Conservation (phyloP, 2,797 vertebrate species). For the Thripadectes ignobilis region DNA sequence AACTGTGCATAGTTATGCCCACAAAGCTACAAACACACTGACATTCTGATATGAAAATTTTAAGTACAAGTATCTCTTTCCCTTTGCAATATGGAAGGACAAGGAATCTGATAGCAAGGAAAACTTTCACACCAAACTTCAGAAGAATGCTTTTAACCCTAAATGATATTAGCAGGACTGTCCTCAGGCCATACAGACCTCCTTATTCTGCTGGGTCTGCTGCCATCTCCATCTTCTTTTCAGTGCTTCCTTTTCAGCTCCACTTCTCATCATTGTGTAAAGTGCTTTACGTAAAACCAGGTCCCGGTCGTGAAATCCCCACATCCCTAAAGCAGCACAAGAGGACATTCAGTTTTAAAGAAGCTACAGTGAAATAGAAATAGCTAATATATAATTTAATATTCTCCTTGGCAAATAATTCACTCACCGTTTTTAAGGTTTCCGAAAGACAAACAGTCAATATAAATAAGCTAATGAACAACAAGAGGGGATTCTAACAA, state of each 20-base stretch:
- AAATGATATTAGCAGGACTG: background rate
- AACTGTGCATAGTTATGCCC: background rate
- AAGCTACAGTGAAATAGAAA: background rate
- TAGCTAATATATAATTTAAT: background rate
- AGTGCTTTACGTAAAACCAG: constrained; percentile 95
- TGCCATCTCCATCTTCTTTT: constrained; percentile 98
- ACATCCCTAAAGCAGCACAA: constrained; percentile 87
- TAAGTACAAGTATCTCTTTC: background rate
- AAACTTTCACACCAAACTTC: background rate
- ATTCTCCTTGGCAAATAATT: background rate
- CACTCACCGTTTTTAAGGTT: background rate
- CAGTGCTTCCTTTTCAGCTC: constrained; percentile 91
- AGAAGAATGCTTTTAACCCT: background rate
- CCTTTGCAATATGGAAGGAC: background rate
- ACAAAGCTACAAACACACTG: background rate
- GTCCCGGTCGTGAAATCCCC: constrained; percentile 98
- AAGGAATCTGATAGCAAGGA: background rate
- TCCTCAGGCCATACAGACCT: constrained; percentile 78
- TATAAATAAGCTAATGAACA: background rate
- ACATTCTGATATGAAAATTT: background rate
- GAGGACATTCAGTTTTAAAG: background rate
- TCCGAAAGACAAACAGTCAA: background rate
- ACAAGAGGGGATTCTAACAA: background rate
- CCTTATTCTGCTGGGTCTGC: constrained; percentile 98
- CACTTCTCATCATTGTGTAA: constrained; percentile 97